Evolutionary conservation across 2,113 vertebrate genomes (phyloP), one percentile per base, ranked within the genome.

Genomic region (Phasianus colchicus): DNA sequence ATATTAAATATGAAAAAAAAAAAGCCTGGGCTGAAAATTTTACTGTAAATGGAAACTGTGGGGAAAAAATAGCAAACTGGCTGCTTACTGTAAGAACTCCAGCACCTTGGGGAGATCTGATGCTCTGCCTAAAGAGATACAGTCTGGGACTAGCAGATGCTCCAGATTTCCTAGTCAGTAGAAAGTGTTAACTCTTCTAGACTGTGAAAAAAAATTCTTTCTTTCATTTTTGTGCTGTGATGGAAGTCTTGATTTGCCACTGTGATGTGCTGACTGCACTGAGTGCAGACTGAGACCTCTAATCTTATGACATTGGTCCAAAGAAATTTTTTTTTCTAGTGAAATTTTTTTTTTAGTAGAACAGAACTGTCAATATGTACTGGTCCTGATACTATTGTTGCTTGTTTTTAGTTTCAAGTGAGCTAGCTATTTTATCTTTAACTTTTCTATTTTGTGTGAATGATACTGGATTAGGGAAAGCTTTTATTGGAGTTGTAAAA

Each of bases 11-110:
- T 32, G 15, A 69, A 84, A 92, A 60, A 34, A 34, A 30, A 18
- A 81, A 84, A 83, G 10, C 15, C 19, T 0, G 0, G 83, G 36
- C 25, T 87, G 36, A 76, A 66, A 83, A 58, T 76, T 76, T 77
- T 79, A 67, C 75, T 80, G 42, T 93, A 93, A 92, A 89, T 73
- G 84, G 91, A 92, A 96, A 88, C 40, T 73, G 1, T 24, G 1
- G 13, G 3, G 52, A 47, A 76, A 57, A 84, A 87, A 40, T 9
- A 13, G 24, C 63, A 58, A 86, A 13, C 32, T 92, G 75, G n/a
- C 34, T 89, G 55, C 43, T 85, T 89, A 32, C 47, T 74, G 25
- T 69, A 71, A 95, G 57, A 89, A 42, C 20, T 67, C 17, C 55
- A 69, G 24, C 67, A 55, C 18, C 71, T 83, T 30, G 22, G 47